These are phyloP conservation scores for Drosophila subobscura DNA, from an alignment of 1,140 invertebrate genomes.

Conservation along the genomic window DNA sequence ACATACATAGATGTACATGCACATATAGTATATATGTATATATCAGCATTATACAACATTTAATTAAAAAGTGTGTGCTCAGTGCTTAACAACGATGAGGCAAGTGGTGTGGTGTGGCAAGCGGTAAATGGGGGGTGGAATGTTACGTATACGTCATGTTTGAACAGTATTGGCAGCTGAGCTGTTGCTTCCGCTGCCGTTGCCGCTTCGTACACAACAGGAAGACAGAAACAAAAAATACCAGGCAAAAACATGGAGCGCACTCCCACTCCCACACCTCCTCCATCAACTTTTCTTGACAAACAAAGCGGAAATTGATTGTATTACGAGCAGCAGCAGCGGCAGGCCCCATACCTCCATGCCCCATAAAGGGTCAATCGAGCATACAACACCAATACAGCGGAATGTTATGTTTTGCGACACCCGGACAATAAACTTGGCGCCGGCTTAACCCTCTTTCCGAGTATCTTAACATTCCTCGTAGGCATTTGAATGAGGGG, in stretches of 20 bases:
- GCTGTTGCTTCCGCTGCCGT: conserved; percentile 79
- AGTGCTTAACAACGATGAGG: not conserved
- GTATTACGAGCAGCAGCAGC: conserved; percentile 63
- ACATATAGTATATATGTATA: not conserved
- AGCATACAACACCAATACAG: conserved; percentile 30
- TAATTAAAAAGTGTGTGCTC: conserved; percentile 51
- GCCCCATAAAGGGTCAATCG: conserved; percentile 42
- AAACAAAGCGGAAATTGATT: conserved; percentile 82
- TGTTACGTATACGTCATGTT: conserved; percentile 74
- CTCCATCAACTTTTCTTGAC: conserved; percentile 65
- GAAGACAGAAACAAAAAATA: conserved; percentile 33
- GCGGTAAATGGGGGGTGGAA: conserved; percentile 1
- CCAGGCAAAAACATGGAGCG: conserved; percentile 58
- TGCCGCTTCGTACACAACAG: conserved; percentile 56
- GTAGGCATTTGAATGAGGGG: not conserved
- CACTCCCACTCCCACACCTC: conserved; percentile 11
- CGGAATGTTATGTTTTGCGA: conserved; percentile 30
- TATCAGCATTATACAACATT: conserved; percentile 31
- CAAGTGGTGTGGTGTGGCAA: not conserved
- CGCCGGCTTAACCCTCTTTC: conserved; percentile 42
- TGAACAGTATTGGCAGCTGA: conserved; percentile 58
- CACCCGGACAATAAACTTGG: conserved; percentile 67
- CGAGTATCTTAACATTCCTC: conserved; percentile 16
- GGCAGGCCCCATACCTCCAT: not conserved
- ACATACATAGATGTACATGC: not conserved